Evolutionary conservation across 2,888 invertebrate genomes (phyloP).

Genomic region (Schizaphis graminum): DNA sequence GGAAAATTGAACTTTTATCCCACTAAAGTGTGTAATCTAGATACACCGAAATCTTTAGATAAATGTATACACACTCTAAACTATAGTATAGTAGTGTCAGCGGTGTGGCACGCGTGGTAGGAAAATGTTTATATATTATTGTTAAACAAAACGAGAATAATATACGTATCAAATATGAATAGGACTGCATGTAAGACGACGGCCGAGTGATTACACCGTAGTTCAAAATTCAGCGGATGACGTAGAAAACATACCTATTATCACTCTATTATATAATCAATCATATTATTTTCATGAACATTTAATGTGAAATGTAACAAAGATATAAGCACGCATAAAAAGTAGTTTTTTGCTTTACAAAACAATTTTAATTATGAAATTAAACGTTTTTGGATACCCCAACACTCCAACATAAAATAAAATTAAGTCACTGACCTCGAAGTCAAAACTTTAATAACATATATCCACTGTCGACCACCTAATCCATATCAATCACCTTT

Average conservation of each 20-base stretch:
- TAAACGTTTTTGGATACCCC: too few relatives aligned
- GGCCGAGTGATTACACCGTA: not conserved
- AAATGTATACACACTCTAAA: not conserved
- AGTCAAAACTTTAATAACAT: too few relatives aligned
- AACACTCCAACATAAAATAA: too few relatives aligned
- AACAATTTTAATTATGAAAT: too few relatives aligned
- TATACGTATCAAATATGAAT: not conserved
- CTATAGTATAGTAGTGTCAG: not conserved
- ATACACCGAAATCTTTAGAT: not conserved
- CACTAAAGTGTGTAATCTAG: conserved; percentile 26
- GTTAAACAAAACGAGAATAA: not conserved
- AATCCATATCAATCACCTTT: too few relatives aligned
- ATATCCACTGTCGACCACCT: too few relatives aligned
- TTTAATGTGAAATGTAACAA: too few relatives aligned
- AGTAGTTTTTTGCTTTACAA: too few relatives aligned
- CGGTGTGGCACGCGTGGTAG: not conserved
- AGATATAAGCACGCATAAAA: too few relatives aligned
- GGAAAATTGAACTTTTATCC: conserved; percentile 25
- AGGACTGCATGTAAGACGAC: not conserved
- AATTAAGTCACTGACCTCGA: too few relatives aligned
- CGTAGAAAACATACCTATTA: not conserved
- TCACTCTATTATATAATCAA: too few relatives aligned
- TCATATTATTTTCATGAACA: too few relatives aligned
- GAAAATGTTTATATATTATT: not conserved
- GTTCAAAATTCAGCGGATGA: not conserved